Evolutionary conservation across 2,113 vertebrate genomes (phyloP).

Genomic region (Paracanthobrama guichenoti): DNA sequence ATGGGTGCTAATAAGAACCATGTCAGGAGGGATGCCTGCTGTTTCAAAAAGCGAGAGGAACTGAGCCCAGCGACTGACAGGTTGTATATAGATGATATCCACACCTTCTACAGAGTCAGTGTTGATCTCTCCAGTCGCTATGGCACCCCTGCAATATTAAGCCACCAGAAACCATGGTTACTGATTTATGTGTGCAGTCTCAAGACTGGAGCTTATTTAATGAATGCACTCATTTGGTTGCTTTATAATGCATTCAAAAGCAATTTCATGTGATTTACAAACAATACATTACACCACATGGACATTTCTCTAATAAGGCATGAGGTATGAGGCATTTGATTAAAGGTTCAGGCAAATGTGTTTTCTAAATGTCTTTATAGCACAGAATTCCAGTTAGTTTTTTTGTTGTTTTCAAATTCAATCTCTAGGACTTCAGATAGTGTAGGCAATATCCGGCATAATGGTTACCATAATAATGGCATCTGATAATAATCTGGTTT

Average conservation of each 20-base stretch:
- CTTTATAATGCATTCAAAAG: slow-evolving; percentile 32
- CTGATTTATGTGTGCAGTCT: slow-evolving; percentile 15
- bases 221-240: slow-evolving; percentile 14
- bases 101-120: slow-evolving; percentile 47
- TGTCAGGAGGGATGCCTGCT: slow-evolving; percentile 14
- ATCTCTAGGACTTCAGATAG: not conserved
- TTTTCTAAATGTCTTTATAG: not conserved
- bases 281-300: slow-evolving; percentile 16
- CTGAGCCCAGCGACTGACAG: slow-evolving; percentile 44
- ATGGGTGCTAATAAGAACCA: slow-evolving; percentile 50
- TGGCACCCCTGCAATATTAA: slow-evolving; percentile 44
- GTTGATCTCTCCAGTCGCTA: slow-evolving; percentile 47
- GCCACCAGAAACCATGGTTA: slow-evolving; percentile 57
- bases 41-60: slow-evolving; percentile 5
- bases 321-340: not conserved
- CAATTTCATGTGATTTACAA: slow-evolving; percentile 39
- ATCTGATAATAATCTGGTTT: not conserved
- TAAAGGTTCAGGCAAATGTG: not conserved
- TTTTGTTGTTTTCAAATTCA: not conserved
- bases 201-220: not conserved
- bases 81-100: slow-evolving; percentile 48
- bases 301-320: slow-evolving; percentile 22
- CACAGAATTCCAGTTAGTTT: not conserved
- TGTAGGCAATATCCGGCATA: not conserved
- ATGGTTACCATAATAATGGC: not conserved